A percentile compares a stretch with the other conserved stretches of the same genome.
Evolutionary conservation across 2,888 invertebrate species (phyloP).

Genomic region (Drosophila limbata): DNA sequence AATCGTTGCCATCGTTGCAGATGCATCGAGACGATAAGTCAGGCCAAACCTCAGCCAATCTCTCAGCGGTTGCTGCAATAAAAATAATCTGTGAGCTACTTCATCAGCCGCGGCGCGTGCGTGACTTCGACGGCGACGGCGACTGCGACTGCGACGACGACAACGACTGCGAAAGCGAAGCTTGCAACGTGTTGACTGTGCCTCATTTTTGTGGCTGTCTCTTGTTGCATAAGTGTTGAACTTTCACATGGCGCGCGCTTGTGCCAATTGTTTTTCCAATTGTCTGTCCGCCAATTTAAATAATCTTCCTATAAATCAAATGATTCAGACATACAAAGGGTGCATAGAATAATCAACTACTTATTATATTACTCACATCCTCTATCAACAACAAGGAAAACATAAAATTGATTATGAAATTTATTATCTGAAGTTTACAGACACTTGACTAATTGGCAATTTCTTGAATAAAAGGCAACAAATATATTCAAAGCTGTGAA

Average conservation of each 20-base stretch:
- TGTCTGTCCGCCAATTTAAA: conserved; percentile 14
- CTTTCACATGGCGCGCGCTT: conserved; percentile 62
- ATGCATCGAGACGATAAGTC: conserved; percentile 59
- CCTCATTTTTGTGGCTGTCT: conserved; percentile 26
- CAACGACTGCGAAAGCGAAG: too few relatives aligned
- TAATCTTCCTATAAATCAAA: conserved; percentile 72
- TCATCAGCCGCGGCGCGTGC: conserved; percentile 69
- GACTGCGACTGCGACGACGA: conserved; percentile 2
- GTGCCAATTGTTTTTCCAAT: conserved; percentile 51
- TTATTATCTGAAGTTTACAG: conserved; percentile 20
- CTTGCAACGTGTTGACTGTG: conserved; percentile 44
- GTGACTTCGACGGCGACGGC: conserved; percentile 54
- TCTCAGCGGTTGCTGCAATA: conserved; percentile 48
- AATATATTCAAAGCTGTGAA: conserved; percentile 3
- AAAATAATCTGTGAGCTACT: conserved; percentile 73
- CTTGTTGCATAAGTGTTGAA: conserved; percentile 64
- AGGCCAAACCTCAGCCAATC: conserved; percentile 24
- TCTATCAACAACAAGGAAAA: conserved; percentile 22
- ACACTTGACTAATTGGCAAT: conserved; percentile 49
- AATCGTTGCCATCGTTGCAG: conserved; percentile 39
- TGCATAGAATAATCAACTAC: not conserved
- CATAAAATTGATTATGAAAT: conserved; percentile 61
- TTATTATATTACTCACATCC: not conserved
- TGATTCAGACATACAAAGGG: conserved; percentile 44
- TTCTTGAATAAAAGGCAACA: conserved; percentile 18